These are phyloP conservation scores for Meta bourneti DNA, from an alignment of 2,888 invertebrate species.

Conservation along the genomic window DNA sequence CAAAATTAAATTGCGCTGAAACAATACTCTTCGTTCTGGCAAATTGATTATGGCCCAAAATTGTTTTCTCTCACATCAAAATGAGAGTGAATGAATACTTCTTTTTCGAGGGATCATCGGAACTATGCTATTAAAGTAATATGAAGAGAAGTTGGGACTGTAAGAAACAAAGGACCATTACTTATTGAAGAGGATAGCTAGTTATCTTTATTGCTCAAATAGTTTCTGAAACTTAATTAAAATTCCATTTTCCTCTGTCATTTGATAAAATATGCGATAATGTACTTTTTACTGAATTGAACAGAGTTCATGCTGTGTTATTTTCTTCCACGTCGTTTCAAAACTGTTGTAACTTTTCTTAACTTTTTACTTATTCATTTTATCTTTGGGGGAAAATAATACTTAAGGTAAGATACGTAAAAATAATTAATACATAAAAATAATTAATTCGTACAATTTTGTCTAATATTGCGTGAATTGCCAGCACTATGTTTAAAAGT, in stretches of 20 bases:
- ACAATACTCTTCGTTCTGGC: background rate
- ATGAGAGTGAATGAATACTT: background rate
- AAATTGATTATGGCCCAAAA: background rate
- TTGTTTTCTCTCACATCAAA: background rate
- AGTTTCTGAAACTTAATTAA: conserved; percentile 39
- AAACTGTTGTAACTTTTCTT: too few relatives aligned
- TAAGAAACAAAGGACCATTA: conserved; percentile 16
- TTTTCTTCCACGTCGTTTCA: too few relatives aligned
- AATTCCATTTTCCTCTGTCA: conserved; percentile 27
- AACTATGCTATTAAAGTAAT: background rate
- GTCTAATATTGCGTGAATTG: too few relatives aligned
- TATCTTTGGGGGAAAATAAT: too few relatives aligned
- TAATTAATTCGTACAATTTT: too few relatives aligned
- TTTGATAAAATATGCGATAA: background rate
- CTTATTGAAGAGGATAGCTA: conserved; percentile 28
- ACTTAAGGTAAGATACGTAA: too few relatives aligned
- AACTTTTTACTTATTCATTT: too few relatives aligned
- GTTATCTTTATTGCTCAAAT: conserved; percentile 30
- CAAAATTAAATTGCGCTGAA: background rate
- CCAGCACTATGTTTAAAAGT: too few relatives aligned
- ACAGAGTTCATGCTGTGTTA: too few relatives aligned
- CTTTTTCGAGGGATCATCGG: background rate
- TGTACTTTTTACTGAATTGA: background rate
- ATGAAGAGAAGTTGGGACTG: background rate
- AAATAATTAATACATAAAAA: too few relatives aligned